phyloP scores from a whole-genome alignment of 2,888 invertebrate species.

The Trachelus stipa region DNA sequence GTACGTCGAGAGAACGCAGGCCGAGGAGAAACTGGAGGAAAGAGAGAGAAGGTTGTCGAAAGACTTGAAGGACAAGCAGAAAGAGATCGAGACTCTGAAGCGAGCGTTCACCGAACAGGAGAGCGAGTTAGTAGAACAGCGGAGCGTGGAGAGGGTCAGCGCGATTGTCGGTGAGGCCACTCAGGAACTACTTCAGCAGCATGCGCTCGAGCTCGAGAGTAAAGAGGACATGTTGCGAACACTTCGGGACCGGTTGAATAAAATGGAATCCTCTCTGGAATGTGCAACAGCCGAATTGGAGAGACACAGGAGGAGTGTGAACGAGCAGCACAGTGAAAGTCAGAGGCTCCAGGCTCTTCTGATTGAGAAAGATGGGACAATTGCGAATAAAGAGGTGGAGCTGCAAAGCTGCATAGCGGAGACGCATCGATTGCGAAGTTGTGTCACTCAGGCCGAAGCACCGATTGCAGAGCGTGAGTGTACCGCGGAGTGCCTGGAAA shows the following conservation, averaged over 20 bases:
- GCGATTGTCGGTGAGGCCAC: slow-evolving; percentile 33
- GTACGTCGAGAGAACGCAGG: slow-evolving; percentile 39
- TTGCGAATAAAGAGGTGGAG: slow-evolving; percentile 18
- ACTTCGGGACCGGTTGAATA: slow-evolving; percentile 24
- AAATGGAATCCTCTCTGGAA: slow-evolving; percentile 24
- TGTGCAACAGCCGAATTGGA: slow-evolving; percentile 26
- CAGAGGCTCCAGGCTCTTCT: slow-evolving; percentile 21
- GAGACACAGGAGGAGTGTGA: slow-evolving; percentile 22
- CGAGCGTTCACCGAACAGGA: slow-evolving; percentile 31
- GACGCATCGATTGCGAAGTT: not conserved
- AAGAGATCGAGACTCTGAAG: slow-evolving; percentile 41
- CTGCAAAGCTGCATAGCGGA: not conserved
- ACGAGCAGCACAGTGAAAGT: slow-evolving; percentile 32
- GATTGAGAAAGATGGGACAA: slow-evolving; percentile 22
- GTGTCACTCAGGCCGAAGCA: not conserved
- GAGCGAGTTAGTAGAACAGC: slow-evolving; percentile 30
- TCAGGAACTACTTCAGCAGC: slow-evolving; percentile 37
- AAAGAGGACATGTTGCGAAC: slow-evolving; percentile 34
- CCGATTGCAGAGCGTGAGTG: slow-evolving; percentile 33
- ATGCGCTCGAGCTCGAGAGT: slow-evolving; percentile 32
- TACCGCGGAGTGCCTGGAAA: slow-evolving; percentile 58
- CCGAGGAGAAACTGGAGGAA: slow-evolving; percentile 49
- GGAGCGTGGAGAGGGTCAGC: slow-evolving; percentile 29
- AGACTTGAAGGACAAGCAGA: slow-evolving; percentile 43
- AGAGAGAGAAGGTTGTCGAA: slow-evolving; percentile 55